These are phyloP conservation scores for Radopholus similis DNA, from an alignment of 1,140 invertebrate genomes.

Conservation along the genomic window DNA sequence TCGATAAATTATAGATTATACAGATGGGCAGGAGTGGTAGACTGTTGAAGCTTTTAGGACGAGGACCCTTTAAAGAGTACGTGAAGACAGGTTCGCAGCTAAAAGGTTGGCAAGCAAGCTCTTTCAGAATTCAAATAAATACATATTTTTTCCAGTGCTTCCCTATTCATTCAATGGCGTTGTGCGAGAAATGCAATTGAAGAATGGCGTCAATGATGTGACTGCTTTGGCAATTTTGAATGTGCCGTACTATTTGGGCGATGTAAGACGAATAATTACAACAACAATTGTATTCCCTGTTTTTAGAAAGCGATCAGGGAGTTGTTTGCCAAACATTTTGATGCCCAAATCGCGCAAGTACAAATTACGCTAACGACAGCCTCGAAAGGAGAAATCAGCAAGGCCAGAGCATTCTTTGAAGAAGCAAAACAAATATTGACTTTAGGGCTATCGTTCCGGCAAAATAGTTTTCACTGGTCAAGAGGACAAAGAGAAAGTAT, in stretches of 20 bases:
- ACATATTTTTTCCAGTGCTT: constrained; percentile 15
- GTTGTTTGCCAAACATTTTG: background rate
- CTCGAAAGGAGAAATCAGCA: background rate
- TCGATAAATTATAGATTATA: no score
- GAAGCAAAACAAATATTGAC: background rate
- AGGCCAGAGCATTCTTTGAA: background rate
- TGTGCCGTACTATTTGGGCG: constrained; percentile 15
- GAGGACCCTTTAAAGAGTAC: no score
- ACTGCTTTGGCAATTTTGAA: constrained; percentile 10
- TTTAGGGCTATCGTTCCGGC: constrained; percentile 13
- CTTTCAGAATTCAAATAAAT: no score
- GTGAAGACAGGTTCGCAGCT: no score
- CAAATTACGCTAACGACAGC: background rate
- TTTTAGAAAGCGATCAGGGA: background rate
- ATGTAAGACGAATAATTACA: background rate
- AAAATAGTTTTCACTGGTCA: background rate
- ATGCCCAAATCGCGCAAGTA: background rate
- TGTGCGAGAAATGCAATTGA: constrained; percentile 5
- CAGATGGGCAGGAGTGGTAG: no score
- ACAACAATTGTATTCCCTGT: background rate
- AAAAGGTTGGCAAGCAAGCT: no score
- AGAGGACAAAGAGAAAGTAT: background rate
- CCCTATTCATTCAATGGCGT: constrained; percentile 2
- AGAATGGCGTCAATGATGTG: background rate
- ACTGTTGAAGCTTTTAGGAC: no score